Evolutionary conservation across 2,797 vertebrate genomes (phyloP).

Genomic region (Neomorphus geoffroyi): DNA sequence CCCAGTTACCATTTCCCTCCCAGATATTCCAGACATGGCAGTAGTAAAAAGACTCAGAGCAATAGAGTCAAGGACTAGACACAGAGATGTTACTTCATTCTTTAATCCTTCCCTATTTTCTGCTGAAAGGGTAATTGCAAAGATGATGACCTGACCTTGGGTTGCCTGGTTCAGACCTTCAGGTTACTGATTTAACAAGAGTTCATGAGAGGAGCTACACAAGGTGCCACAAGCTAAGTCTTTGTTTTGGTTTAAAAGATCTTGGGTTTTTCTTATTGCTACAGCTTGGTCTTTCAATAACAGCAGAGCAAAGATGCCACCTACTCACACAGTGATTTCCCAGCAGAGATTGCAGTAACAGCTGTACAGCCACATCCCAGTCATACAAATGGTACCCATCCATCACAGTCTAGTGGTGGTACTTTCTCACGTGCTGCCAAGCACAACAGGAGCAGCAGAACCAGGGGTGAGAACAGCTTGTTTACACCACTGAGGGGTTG

Average conservation of each 20-base stretch:
- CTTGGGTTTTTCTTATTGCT: background rate
- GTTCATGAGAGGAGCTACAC: rapidly evolving
- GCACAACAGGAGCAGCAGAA: background rate
- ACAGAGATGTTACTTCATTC: background rate
- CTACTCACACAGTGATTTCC: rapidly evolving
- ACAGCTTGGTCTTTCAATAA: background rate
- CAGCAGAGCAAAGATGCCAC: background rate
- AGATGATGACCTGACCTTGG: background rate
- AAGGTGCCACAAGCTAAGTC: background rate
- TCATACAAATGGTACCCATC: rapidly evolving
- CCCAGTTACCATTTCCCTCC: background rate
- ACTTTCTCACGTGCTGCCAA: rapidly evolving
- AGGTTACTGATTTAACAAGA: background rate
- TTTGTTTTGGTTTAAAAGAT: background rate
- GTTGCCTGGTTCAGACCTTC: background rate
- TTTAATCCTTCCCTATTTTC: background rate
- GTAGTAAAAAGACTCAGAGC: background rate
- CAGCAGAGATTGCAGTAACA: rapidly evolving
- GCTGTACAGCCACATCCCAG: rapidly evolving
- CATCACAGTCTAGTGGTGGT: rapidly evolving
- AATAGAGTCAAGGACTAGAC: background rate
- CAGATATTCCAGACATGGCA: background rate
- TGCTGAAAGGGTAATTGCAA: background rate
- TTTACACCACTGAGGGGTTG: rapidly evolving
- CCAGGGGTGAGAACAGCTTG: background rate